These are phyloP conservation scores for Acyrthosiphon pisum DNA, from an alignment of 1,140 invertebrate species.

Conservation along the genomic window DNA sequence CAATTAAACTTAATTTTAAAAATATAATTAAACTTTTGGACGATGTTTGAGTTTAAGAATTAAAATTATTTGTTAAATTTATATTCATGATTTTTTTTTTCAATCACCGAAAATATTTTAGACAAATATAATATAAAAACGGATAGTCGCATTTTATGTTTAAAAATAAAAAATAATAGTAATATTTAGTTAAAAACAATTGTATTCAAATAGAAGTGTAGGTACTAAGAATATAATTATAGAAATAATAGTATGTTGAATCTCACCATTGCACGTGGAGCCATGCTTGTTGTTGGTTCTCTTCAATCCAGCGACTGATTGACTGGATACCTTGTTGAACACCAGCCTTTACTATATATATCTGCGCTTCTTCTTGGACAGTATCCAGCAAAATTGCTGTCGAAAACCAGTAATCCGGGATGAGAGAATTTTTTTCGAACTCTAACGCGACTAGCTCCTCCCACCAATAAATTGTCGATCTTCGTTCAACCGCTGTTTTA, in stretches of 20 bases:
- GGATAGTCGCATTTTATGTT: neutral
- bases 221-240: neutral
- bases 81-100: neutral
- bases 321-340: neutral
- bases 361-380: slow-evolving; percentile 26
- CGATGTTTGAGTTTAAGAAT: neutral
- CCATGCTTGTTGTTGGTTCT: slow-evolving; percentile 9
- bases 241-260: neutral
- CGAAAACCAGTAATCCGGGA: slow-evolving; percentile 51
- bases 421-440: slow-evolving; percentile 25
- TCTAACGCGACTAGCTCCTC: neutral
- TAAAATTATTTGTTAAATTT: neutral
- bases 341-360: slow-evolving; percentile 48
- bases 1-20: neutral
- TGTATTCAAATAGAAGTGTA: neutral
- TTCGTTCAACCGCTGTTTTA: neutral
- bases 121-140: neutral
- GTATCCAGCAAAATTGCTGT: slow-evolving; percentile 33
- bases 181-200: neutral
- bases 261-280: slow-evolving; percentile 37
- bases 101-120: neutral
- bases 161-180: neutral
- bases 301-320: slow-evolving; percentile 48
- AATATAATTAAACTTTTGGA: neutral
- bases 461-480: neutral